Base-by-base conservation (phyloP, 2,113 vertebrate species). In the Ptilonorhynchus violaceus region DNA sequence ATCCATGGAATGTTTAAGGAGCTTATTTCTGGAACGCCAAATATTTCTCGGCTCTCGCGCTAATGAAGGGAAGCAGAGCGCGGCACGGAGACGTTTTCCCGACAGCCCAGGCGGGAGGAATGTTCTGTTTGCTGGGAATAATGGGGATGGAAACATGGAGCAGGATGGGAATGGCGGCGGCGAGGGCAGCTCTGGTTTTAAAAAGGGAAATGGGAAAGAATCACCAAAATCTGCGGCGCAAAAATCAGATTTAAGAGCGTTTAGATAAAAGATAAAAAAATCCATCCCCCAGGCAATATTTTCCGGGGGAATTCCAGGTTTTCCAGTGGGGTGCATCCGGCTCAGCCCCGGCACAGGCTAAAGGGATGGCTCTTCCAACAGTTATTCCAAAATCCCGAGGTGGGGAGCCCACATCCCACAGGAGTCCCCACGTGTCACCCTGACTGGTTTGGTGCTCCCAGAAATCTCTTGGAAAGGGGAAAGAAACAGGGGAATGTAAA, bases 31-130 rank as follows among this genome's bases (percentile, higher is more conserved):
- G 5, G 19, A 63, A 27, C 27, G 16, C 53, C 44, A 91, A 89
- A 92, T 85, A 76, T 88, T 89, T 93, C 79, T 64, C 89, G 15
- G 88, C 63, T 69, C 78, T 27, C 6, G 20, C 0, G n/a, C 5
- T 66, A 86, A 42, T 52, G 93, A 96, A 83, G 62, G 70, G 77
- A 95, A 94, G 13, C 93, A 95, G 93, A 77, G 27, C 84, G 27
- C 5, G 0, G 73, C 0, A 6, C 77, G 85, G 89, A 82, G 68
- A 91, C 35, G 53, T 2, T 49, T 59, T 10, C 25, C 55, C 66
- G 73, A 72, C 28, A 31, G 84, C 1, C 22, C 47, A 67, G 77
- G 75, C 44, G 52, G 76, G 86, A 63, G 70, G 63, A 75, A 70
- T 1, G 2, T 1, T 27, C 46, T 46, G 28, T 73, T 81, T 91